These are phyloP conservation scores for Noturus placidus DNA, from an alignment of 2,113 vertebrate species.

Conservation along the genomic window DNA sequence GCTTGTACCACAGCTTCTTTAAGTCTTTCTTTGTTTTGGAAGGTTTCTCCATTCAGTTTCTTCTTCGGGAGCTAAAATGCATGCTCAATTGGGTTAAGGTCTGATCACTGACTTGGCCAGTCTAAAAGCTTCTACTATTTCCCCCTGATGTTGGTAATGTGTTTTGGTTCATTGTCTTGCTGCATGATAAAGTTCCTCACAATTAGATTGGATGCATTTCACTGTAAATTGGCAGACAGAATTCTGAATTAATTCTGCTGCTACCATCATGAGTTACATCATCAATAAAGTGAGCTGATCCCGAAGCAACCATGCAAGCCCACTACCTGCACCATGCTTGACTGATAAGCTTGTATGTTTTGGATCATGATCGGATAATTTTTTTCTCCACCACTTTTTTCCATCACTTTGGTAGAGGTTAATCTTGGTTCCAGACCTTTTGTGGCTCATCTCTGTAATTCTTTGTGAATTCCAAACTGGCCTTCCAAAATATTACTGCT, in stretches of 20 bases:
- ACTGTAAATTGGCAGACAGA: neutral
- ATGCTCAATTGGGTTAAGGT: neutral
- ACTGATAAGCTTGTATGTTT: too few relatives aligned
- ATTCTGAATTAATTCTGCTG: neutral
- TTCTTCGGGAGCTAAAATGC: too few relatives aligned
- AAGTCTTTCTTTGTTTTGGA: neutral
- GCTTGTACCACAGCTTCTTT: neutral
- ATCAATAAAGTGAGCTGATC: neutral
- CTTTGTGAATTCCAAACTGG: too few relatives aligned
- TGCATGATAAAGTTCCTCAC: neutral
- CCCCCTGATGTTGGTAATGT: neutral
- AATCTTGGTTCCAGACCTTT: neutral
- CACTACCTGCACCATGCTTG: neutral
- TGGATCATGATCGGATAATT: neutral
- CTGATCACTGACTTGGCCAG: neutral
- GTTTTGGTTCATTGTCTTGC: neutral
- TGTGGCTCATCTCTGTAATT: neutral
- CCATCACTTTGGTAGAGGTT: neutral
- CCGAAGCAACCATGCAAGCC: neutral
- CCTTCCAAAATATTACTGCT: too few relatives aligned
- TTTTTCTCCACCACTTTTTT: neutral
- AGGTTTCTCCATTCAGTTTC: neutral
- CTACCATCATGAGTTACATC: neutral
- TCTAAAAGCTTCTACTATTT: neutral
- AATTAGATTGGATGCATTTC: neutral